A percentile compares a stretch with the other conserved stretches of the same genome.
Conservation (phyloP, 2,113 vertebrate genomes). For the Rhineura floridana region DNA sequence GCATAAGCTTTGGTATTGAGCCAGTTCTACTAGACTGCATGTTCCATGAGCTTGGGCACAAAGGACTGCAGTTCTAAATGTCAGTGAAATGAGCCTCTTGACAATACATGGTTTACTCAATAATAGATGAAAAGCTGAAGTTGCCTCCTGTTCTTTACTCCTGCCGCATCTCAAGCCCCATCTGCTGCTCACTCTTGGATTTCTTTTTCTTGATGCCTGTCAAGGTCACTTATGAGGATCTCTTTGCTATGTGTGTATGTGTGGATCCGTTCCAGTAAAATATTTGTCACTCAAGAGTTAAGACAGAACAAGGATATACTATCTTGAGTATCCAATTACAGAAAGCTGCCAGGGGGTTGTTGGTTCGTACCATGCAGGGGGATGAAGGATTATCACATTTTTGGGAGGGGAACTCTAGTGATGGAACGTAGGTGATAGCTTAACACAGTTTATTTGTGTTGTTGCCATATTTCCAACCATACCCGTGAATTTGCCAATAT, state of each 20-base stretch:
- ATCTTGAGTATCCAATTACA: no score
- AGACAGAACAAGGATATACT: no score
- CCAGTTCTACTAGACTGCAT: slow-evolving; percentile 56
- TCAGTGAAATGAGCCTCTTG: slow-evolving; percentile 65
- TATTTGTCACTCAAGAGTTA: slow-evolving; percentile 56
- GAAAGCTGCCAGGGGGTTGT: no score
- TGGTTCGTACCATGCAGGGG: no score
- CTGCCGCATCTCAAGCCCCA: slow-evolving; percentile 78
- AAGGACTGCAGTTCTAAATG: slow-evolving; percentile 68
- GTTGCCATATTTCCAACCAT: no score
- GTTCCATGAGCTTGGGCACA: slow-evolving; percentile 61
- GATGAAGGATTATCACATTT: no score
- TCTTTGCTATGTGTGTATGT: no score
- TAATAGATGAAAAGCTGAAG: slow-evolving; percentile 75
- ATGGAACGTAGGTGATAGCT: no score
- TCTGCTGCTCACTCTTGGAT: slow-evolving; percentile 71
- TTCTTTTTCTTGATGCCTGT: slow-evolving; percentile 60
- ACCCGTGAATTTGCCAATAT: no score
- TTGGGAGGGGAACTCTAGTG: no score
- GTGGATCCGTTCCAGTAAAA: no score
- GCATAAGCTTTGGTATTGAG: slow-evolving; percentile 51
- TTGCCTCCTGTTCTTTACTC: slow-evolving; percentile 69
- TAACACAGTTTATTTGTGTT: no score
- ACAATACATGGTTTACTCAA: slow-evolving; percentile 70
- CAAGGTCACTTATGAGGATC: slow-evolving; percentile 46